These are phyloP conservation scores for Chiroxiphia lanceolata DNA, from an alignment of 2,797 vertebrate species.

Conservation along the genomic window DNA sequence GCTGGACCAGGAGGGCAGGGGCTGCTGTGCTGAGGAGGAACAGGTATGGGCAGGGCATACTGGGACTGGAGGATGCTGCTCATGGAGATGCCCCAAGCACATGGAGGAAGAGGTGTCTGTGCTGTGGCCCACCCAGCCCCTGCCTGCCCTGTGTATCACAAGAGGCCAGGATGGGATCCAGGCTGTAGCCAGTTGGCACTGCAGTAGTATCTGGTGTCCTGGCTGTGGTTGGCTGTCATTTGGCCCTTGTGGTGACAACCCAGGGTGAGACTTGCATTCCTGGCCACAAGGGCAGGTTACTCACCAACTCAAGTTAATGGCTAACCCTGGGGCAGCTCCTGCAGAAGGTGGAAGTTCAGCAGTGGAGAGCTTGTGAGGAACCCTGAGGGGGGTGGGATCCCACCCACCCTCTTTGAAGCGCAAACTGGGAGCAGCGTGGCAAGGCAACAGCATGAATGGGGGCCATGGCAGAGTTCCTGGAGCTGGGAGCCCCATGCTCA, in stretches of 20 bases:
- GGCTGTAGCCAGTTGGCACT: neutral
- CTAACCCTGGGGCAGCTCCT: constrained; percentile 23
- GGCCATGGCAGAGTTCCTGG: neutral
- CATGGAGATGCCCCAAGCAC: neutral
- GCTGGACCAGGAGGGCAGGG: neutral
- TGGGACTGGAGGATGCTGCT: neutral
- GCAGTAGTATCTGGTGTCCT: neutral
- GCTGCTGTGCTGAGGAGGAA: neutral
- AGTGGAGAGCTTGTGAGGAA: neutral
- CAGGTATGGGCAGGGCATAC: fast-evolving
- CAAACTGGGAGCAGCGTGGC: neutral
- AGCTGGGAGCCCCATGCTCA: neutral
- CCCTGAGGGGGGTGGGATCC: neutral
- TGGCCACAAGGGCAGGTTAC: constrained; percentile 20
- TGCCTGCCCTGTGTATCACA: neutral
- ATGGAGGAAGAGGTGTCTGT: neutral
- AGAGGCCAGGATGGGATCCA: neutral
- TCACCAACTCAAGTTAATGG: constrained; percentile 62
- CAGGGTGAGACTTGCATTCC: neutral
- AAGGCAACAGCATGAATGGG: constrained; percentile 29
- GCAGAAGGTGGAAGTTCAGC: constrained; percentile 74
- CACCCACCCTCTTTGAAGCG: fast-evolving
- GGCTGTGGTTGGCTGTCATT: neutral
- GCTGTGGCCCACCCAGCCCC: neutral
- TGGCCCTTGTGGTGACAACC: neutral